phyloP scores from a whole-genome alignment of 2,888 invertebrate species.

The Thalpophila matura region DNA sequence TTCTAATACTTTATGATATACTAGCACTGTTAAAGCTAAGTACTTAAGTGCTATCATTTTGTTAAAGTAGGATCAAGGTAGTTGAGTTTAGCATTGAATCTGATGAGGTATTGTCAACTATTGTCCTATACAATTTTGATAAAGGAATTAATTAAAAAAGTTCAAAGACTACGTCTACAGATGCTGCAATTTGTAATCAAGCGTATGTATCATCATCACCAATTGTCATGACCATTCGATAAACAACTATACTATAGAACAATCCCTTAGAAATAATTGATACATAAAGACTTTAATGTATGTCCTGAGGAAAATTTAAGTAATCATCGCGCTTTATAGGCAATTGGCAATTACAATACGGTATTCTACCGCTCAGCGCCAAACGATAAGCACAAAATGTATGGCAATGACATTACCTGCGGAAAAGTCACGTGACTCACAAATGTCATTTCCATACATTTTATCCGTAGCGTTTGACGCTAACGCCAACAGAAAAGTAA shows the following conservation, averaged over 20 bases:
- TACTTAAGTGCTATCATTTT: not conserved
- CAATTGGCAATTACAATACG: not conserved
- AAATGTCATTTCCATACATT: too few relatives aligned
- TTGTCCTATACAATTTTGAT: not conserved
- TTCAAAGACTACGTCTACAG: constrained; percentile 8
- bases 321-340: constrained; percentile 12
- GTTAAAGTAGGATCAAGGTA: not conserved
- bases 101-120: constrained; percentile 28
- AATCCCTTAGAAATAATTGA: constrained; percentile 11
- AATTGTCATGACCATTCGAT: constrained; percentile 15
- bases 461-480: too few relatives aligned
- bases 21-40: not conserved
- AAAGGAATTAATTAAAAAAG: constrained; percentile 15
- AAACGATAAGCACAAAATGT: too few relatives aligned
- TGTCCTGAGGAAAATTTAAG: constrained; percentile 9
- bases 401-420: too few relatives aligned
- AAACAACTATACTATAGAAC: not conserved
- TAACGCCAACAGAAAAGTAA: too few relatives aligned
- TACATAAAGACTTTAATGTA: constrained; percentile 5
- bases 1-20: too few relatives aligned
- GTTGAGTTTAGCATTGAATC: constrained; percentile 23
- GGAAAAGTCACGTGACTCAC: too few relatives aligned
- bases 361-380: not conserved
- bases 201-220: constrained; percentile 3
- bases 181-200: not conserved